Conservation (phyloP, 2,888 invertebrate genomes). For the Tinea semifulvella region DNA sequence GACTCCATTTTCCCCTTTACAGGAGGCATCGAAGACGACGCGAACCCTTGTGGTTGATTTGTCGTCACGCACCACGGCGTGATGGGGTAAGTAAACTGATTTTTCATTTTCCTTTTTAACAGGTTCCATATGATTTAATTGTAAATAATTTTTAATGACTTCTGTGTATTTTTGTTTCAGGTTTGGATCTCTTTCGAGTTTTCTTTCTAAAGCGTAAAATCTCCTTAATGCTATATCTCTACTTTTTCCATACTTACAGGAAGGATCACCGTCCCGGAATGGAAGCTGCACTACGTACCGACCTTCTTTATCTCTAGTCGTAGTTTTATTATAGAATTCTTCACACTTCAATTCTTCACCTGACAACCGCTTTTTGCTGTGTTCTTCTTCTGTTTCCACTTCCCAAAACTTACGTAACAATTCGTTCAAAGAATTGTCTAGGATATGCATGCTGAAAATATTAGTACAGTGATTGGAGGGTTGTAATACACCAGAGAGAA, state of each 20-base stretch:
- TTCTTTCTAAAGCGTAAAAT: constrained; percentile 19
- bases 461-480: neutral
- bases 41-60: constrained; percentile 15
- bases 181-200: constrained; percentile 17
- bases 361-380: constrained; percentile 16
- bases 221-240: constrained; percentile 20
- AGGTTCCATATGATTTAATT: constrained; percentile 17
- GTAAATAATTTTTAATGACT: constrained; percentile 18
- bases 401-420: constrained; percentile 21
- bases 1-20: constrained; percentile 15
- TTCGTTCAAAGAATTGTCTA: constrained; percentile 21
- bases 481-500: constrained; percentile 23
- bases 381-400: constrained; percentile 19
- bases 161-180: constrained; percentile 19
- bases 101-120: neutral
- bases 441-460: constrained; percentile 18
- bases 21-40: constrained; percentile 16
- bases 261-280: constrained; percentile 17
- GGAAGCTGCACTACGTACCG: constrained; percentile 19
- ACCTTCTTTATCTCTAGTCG: constrained; percentile 18
- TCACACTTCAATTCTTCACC: constrained; percentile 18
- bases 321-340: constrained; percentile 19
- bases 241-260: constrained; percentile 18
- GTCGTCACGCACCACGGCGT: constrained; percentile 13
- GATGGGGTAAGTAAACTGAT: constrained; percentile 16